Evolutionary conservation across 2,888 invertebrate genomes (phyloP).

Genomic region (Adineta ricciae): DNA sequence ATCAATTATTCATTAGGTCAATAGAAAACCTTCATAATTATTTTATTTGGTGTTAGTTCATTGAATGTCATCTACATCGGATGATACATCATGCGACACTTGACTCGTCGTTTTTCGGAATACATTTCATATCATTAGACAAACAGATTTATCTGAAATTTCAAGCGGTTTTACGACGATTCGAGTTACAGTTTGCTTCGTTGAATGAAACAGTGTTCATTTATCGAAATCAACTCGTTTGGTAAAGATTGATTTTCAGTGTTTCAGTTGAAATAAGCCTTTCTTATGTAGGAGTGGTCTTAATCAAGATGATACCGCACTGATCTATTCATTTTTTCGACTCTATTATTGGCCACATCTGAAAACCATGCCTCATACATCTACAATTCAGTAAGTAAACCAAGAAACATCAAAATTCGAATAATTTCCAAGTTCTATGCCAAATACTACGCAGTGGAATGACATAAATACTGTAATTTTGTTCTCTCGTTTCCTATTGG

Average conservation of each 20-base stretch:
- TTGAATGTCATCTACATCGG: not conserved
- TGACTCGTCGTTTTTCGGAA: constrained; percentile 54
- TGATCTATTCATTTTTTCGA: constrained; percentile 67
- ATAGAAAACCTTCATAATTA: no score
- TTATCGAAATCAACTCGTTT: constrained; percentile 80
- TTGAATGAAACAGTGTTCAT: constrained; percentile 74
- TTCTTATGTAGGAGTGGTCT: constrained; percentile 67
- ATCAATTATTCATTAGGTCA: not conserved
- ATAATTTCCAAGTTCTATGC: no score
- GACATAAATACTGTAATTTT: not conserved
- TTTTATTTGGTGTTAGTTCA: not conserved
- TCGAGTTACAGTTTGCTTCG: constrained; percentile 47
- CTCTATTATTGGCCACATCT: not conserved
- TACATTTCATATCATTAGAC: constrained; percentile 80
- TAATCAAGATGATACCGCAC: constrained; percentile 69
- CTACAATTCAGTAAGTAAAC: not conserved
- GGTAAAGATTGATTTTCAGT: constrained; percentile 51
- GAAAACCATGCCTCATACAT: not conserved
- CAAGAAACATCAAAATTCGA: no score
- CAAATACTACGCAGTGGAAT: not conserved
- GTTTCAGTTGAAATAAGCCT: not conserved
- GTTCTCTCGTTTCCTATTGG: not conserved
- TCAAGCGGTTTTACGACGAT: constrained; percentile 71
- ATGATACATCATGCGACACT: not conserved
- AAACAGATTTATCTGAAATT: constrained; percentile 76